These are phyloP conservation scores for Amblyjoppa fuscipennis DNA, from an alignment of 2,888 invertebrate genomes.

Conservation along the genomic window DNA sequence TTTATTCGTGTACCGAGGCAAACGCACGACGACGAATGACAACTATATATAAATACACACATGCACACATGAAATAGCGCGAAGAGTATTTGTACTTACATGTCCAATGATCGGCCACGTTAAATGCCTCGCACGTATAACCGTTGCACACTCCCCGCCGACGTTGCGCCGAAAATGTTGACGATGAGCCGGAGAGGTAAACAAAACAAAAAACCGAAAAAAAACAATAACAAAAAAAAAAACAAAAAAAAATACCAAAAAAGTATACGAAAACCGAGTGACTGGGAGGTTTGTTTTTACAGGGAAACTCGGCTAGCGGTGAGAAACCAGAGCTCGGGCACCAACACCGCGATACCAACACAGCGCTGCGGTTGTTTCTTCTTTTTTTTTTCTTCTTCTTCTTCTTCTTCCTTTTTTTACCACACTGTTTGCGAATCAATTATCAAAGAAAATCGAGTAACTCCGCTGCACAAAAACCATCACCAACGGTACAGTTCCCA, in stretches of 20 bases:
- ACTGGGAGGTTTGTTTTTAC: not conserved
- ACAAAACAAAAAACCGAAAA: not conserved
- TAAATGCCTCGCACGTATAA: constrained; percentile 67
- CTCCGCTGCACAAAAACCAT: not conserved
- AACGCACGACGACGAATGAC: not conserved
- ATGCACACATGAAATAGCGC: too few relatives aligned
- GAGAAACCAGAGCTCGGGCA: not conserved
- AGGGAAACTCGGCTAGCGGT: not conserved
- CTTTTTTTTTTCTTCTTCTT: not conserved
- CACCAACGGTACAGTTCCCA: constrained; percentile 7
- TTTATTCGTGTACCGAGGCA: not conserved
- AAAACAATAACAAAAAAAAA: not conserved
- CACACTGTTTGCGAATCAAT: constrained; percentile 24
- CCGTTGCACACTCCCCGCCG: constrained; percentile 48
- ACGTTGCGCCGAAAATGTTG: not conserved
- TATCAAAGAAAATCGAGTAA: not conserved
- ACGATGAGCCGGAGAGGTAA: too few relatives aligned
- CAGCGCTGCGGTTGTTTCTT: not conserved
- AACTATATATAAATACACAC: not conserved
- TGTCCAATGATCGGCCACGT: constrained; percentile 71
- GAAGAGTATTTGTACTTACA: constrained; percentile 64
- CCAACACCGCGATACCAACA: not conserved
- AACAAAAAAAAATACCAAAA: not conserved
- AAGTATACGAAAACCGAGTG: not conserved
- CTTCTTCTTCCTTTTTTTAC: not conserved